Percentiles rank a stretch among this genome's conserved stretches.
Conservation (phyloP, 2,888 invertebrate species). For the Alloplasta piceator region DNA sequence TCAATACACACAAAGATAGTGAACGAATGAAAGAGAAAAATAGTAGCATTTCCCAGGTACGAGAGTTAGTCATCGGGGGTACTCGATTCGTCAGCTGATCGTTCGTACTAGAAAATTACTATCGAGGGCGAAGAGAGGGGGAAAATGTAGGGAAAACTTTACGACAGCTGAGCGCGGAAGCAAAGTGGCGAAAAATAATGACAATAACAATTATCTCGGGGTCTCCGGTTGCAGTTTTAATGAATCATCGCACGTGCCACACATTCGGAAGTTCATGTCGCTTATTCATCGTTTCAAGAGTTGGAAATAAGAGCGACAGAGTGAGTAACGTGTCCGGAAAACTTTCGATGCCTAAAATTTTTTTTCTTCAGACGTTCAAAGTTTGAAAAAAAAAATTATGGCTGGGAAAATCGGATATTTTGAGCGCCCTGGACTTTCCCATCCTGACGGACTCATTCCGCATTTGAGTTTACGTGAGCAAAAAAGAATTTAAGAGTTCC, state of each 20-base stretch:
- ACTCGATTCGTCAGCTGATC: constrained; percentile 63
- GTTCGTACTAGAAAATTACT: constrained; percentile 3
- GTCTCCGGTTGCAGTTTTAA: constrained; percentile 17
- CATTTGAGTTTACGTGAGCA: no score
- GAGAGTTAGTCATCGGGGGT: constrained; percentile 56
- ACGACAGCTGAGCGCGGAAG: constrained; percentile 38
- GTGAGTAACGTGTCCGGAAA: no score
- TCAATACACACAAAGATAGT: background rate
- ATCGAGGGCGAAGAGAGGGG: background rate
- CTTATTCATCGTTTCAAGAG: constrained; percentile 41
- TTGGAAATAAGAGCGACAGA: no score
- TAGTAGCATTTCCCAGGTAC: background rate
- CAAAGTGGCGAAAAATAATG: constrained; percentile 2
- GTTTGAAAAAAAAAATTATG: no score
- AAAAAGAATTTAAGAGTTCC: no score
- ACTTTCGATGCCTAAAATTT: no score
- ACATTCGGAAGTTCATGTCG: background rate
- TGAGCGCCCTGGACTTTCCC: no score
- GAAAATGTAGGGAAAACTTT: constrained; percentile 34
- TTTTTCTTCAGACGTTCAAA: no score
- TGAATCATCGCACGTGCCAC: constrained; percentile 53
- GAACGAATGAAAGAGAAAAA: background rate
- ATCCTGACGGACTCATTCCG: no score
- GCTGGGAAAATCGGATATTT: no score
- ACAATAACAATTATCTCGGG: constrained; percentile 24